These are phyloP conservation scores for Melipona bicolor DNA, from an alignment of 2,888 invertebrate genomes.

Conservation along the genomic window DNA sequence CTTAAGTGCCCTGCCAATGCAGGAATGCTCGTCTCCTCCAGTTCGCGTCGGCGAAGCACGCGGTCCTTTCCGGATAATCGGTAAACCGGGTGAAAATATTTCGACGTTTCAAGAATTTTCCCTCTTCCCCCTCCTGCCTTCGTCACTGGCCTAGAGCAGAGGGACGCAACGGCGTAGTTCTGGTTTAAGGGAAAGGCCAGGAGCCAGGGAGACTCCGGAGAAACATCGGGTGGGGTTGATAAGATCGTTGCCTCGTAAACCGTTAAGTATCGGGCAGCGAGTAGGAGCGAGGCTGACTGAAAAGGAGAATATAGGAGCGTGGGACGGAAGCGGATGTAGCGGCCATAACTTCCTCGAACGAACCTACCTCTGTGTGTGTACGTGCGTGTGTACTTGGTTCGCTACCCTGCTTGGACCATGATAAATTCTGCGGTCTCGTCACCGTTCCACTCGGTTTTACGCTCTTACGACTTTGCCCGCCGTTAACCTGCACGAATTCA, in stretches of 20 bases:
- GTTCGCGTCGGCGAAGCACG: no score
- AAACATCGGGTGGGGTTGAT: conserved; percentile 73
- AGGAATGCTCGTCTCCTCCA: conserved; percentile 15
- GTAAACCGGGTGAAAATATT: conserved; percentile 47
- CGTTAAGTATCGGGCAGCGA: conserved; percentile 79
- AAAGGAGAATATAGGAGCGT: conserved; percentile 78
- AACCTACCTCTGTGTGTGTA: background rate
- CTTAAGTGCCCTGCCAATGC: conserved; percentile 41
- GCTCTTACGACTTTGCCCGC: background rate
- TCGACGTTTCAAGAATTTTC: conserved; percentile 36
- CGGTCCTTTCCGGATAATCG: conserved; percentile 30
- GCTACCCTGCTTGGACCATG: conserved; percentile 50
- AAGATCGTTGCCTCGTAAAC: conserved; percentile 81
- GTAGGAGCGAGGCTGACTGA: conserved; percentile 74
- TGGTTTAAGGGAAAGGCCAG: conserved; percentile 29
- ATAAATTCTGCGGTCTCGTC: conserved; percentile 42
- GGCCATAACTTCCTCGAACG: conserved; percentile 66
- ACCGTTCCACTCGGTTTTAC: conserved; percentile 21
- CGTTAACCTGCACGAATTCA: background rate
- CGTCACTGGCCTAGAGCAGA: no score
- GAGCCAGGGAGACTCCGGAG: conserved; percentile 38
- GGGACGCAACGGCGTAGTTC: conserved; percentile 1
- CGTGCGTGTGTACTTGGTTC: background rate
- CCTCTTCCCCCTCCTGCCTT: no score
- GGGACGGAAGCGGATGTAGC: conserved; percentile 83